Evolutionary conservation across 2,888 invertebrate species (phyloP).

Genomic region (Tiliacea citrago): DNA sequence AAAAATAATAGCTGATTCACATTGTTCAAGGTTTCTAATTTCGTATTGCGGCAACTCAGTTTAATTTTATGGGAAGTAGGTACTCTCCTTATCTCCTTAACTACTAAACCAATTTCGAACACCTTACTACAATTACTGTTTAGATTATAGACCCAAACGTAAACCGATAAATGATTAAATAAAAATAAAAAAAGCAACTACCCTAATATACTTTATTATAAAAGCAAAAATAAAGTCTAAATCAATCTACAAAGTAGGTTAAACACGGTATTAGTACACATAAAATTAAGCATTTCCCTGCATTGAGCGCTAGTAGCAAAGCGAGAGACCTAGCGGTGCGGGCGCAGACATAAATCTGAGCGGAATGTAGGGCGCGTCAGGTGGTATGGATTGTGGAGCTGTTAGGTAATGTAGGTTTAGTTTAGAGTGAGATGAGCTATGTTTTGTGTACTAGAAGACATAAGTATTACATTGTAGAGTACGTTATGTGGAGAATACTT

Average conservation of each 20-base stretch:
- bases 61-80: background rate
- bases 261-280: conserved; percentile 54
- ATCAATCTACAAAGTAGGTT: conserved; percentile 49
- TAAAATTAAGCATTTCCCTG: conserved; percentile 59
- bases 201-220: conserved; percentile 1
- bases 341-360: conserved; percentile 72
- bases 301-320: conserved; percentile 50
- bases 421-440: conserved; percentile 39
- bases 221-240: conserved; percentile 41
- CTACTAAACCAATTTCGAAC: background rate
- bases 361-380: conserved; percentile 74
- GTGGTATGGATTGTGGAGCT: conserved; percentile 48
- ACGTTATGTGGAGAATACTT: background rate
- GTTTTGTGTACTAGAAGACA: background rate
- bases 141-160: background rate
- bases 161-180: too few relatives aligned
- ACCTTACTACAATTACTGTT: background rate
- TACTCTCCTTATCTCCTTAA: background rate
- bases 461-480: background rate
- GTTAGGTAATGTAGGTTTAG: conserved; percentile 50
- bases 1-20: background rate
- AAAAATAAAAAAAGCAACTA: too few relatives aligned
- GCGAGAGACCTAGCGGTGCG: conserved; percentile 51
- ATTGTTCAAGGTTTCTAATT: background rate
- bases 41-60: background rate